Conservation (phyloP, 2,888 invertebrate species). For the Therioaphis trifolii region DNA sequence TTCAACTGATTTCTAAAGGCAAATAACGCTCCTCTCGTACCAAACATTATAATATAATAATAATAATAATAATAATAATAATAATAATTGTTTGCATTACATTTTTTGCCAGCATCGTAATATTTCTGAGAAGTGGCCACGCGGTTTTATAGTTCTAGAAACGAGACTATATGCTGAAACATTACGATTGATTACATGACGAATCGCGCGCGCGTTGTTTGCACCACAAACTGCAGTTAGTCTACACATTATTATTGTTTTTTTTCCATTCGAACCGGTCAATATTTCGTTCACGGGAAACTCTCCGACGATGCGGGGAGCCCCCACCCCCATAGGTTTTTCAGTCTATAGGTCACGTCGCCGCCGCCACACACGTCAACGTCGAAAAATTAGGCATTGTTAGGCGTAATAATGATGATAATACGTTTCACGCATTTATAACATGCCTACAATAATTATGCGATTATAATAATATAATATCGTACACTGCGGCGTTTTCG, state of each 20-base stretch:
- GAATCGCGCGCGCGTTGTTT: background rate
- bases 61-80: background rate
- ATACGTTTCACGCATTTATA: no score
- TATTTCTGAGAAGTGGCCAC: background rate
- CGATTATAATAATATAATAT: background rate
- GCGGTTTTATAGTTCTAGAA: background rate
- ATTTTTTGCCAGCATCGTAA: background rate
- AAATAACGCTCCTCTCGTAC: no score
- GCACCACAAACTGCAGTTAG: background rate
- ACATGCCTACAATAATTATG: no score
- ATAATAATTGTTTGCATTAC: background rate
- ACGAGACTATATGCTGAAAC: background rate
- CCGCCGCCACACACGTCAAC: background rate
- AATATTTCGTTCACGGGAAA: background rate
- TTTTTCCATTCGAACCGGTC: no score
- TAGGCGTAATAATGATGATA: no score
- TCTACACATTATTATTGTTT: no score
- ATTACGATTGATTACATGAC: background rate
- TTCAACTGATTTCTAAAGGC: no score
- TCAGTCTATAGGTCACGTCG: slow-evolving; percentile 18
- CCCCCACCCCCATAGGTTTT: background rate
- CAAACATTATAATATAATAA: no score
- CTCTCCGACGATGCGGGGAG: no score
- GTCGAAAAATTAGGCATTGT: background rate
- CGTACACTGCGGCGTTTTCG: background rate